Conservation (phyloP, 2,113 vertebrate species). For the Agelaius tricolor region DNA sequence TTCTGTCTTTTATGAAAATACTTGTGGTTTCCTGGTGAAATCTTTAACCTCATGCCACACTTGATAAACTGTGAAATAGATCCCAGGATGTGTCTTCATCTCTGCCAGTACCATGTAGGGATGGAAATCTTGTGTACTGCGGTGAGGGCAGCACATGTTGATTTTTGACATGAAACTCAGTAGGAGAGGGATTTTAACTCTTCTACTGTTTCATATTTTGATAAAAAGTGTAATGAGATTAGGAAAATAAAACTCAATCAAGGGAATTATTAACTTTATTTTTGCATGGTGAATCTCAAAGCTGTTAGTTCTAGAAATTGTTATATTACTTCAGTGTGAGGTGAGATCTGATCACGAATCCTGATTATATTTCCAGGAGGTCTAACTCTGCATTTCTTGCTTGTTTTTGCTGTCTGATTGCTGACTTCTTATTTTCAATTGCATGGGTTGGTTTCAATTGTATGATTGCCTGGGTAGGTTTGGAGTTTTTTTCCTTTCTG, state of each 20-base stretch:
- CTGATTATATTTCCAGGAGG: background rate
- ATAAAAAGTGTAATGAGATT: background rate
- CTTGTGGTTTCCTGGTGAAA: background rate
- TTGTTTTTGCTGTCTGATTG: background rate
- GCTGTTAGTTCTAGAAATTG: background rate
- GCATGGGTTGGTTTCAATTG: background rate
- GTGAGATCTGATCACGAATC: background rate
- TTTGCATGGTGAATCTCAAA: background rate
- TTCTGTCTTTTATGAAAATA: background rate
- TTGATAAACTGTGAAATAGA: background rate
- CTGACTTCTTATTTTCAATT: background rate
- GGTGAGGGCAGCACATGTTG: background rate
- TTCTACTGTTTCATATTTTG: background rate
- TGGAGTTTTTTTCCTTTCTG: background rate
- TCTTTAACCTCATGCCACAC: background rate
- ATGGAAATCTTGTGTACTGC: background rate
- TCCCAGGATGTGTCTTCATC: background rate
- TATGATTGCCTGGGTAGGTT: background rate
- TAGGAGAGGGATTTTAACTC: background rate
- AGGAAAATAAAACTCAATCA: background rate
- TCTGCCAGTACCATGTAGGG: background rate
- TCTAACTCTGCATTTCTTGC: background rate
- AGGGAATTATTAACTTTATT: background rate
- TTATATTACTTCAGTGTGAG: background rate
- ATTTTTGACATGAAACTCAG: background rate